These are phyloP conservation scores for Piscicola geometra DNA, from an alignment of 2,888 invertebrate genomes.

Conservation along the genomic window DNA sequence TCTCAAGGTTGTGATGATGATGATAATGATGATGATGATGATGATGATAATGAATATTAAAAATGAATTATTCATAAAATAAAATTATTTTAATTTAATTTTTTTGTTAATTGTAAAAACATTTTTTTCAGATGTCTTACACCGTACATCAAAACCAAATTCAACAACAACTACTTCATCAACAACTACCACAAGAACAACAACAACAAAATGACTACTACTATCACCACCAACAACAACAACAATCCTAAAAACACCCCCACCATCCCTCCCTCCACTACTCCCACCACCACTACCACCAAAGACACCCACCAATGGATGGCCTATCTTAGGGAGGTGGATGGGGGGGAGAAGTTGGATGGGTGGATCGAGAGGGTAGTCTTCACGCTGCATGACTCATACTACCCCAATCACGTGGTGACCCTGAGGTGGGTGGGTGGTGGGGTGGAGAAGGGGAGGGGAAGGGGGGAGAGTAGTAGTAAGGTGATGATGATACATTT, in stretches of 20 bases:
- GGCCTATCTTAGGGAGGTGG: not conserved
- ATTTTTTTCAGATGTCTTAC: not conserved
- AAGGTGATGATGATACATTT: too few relatives aligned
- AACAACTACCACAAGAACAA: slow-evolving; percentile 5
- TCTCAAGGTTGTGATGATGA: not conserved
- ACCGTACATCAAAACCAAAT: not conserved
- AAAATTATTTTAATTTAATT: too few relatives aligned
- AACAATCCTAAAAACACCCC: not conserved
- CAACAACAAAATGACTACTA: not conserved
- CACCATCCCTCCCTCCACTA: not conserved
- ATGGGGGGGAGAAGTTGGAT: not conserved
- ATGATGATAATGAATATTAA: too few relatives aligned
- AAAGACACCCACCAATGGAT: slow-evolving; percentile 22
- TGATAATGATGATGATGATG: too few relatives aligned
- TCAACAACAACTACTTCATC: not conserved
- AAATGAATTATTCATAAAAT: too few relatives aligned
- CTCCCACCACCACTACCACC: not conserved
- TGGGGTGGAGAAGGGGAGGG: not conserved
- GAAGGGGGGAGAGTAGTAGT: too few relatives aligned
- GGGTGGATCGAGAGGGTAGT: not conserved
- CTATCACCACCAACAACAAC: not conserved
- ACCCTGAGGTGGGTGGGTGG: not conserved
- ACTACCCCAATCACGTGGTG: not conserved
- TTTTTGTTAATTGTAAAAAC: too few relatives aligned
- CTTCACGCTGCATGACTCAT: not conserved